A percentile compares a stretch with the other conserved stretches of the same genome.
phyloP scores from a whole-genome alignment of 2,888 invertebrate species.

The Subacronicta megacephala region DNA sequence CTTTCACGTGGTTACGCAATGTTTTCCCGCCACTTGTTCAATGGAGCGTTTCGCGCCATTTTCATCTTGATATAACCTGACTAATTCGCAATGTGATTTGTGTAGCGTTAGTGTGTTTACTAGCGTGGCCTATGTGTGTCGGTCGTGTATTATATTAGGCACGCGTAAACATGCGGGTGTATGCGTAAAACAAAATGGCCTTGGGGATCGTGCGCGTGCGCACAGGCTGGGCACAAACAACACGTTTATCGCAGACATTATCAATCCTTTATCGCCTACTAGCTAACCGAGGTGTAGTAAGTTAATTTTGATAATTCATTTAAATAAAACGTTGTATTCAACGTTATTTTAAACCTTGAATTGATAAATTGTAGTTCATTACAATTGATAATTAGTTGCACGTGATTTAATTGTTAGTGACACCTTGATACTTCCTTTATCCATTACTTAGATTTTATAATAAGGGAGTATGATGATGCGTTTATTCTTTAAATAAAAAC shows the following conservation, averaged over 20 bases:
- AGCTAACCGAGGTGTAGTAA: conserved; percentile 58
- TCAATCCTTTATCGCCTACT: conserved; percentile 74
- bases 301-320: conserved; percentile 56
- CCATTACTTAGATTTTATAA: no score
- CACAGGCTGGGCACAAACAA: conserved; percentile 73
- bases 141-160: conserved; percentile 69
- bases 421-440: no score
- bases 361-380: conserved; percentile 50
- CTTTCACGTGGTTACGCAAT: conserved; percentile 81
- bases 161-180: conserved; percentile 80
- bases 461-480: conserved; percentile 13
- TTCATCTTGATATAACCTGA: conserved; percentile 70
- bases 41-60: conserved; percentile 87
- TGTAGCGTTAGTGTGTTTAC: conserved; percentile 55
- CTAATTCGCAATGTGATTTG: conserved; percentile 67
- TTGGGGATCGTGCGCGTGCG: conserved; percentile 79
- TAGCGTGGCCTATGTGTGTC: conserved; percentile 57
- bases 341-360: conserved; percentile 57
- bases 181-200: conserved; percentile 85
- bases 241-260: conserved; percentile 72
- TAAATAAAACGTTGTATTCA: conserved; percentile 47
- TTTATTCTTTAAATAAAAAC: conserved; percentile 30
- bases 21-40: conserved; percentile 84
- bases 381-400: conserved; percentile 36
- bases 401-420: conserved; percentile 29